Evolutionary conservation across 2,888 invertebrate species (phyloP).

Genomic region (Calliphora vomitoria): DNA sequence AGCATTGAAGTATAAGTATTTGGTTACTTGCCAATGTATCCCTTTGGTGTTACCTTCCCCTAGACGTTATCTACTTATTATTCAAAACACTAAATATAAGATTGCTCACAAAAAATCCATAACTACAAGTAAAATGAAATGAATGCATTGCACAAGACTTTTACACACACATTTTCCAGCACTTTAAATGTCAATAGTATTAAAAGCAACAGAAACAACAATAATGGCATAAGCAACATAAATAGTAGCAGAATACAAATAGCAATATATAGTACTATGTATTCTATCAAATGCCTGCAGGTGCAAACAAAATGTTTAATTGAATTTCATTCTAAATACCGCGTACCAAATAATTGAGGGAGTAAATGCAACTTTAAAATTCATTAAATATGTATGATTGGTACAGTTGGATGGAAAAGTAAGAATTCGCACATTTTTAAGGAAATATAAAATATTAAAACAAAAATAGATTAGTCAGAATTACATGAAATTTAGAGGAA

Average conservation of each 20-base stretch:
- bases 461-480: neutral
- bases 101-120: constrained; percentile 6
- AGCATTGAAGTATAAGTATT: no score
- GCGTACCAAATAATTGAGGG: constrained; percentile 36
- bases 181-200: constrained; percentile 49
- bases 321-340: constrained; percentile 41
- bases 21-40: neutral
- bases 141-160: constrained; percentile 2
- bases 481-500: no score
- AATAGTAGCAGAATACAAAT: neutral
- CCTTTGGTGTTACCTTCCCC: constrained; percentile 4
- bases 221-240: neutral
- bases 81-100: constrained; percentile 39
- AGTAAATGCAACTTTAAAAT: constrained; percentile 41
- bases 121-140: neutral
- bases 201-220: neutral
- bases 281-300: constrained; percentile 28
- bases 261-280: neutral
- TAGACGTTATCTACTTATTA: constrained; percentile 20
- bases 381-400: constrained; percentile 7
- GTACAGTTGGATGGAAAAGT: neutral
- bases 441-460: neutral
- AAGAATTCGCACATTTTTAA: neutral
- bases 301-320: constrained; percentile 51
- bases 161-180: neutral